Percentiles rank a stretch among this genome's conserved stretches.
Evolutionary conservation across 2,797 vertebrate genomes (phyloP).

Genomic region (Todus mexicanus): DNA sequence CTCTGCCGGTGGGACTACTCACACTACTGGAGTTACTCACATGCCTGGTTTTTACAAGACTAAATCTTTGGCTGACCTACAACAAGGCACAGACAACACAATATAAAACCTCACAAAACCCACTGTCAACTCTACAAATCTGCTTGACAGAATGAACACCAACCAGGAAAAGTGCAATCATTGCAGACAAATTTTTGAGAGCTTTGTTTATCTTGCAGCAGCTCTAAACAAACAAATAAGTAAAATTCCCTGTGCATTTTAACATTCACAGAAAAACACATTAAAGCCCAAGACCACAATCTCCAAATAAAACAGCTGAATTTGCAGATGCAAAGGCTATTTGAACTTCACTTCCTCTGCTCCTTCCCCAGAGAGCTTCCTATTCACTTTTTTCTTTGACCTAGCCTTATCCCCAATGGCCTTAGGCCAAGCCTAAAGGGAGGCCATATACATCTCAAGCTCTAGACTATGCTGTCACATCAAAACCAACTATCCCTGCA

Average conservation of each 20-base stretch:
- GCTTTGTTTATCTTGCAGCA: not conserved
- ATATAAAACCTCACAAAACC: not conserved
- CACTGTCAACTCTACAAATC: not conserved
- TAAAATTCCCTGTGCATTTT: not conserved
- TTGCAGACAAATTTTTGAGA: not conserved
- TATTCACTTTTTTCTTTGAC: not conserved
- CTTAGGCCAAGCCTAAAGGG: not conserved
- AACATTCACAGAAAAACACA: not conserved
- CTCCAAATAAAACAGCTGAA: conserved; percentile 2
- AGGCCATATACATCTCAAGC: not conserved
- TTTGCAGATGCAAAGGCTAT: not conserved
- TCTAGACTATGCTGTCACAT: not conserved
- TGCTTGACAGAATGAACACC: conserved; percentile 18
- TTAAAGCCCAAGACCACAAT: not conserved
- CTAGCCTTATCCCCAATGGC: not conserved
- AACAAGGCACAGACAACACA: not conserved
- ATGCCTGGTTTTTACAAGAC: not conserved
- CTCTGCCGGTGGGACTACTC: not conserved
- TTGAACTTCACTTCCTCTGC: not conserved
- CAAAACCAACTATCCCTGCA: not conserved
- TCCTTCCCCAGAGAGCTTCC: not conserved
- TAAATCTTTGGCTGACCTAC: not conserved
- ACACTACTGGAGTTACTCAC: not conserved
- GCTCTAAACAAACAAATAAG: conserved; percentile 23
- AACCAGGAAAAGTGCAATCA: not conserved